Evolutionary conservation across 2,113 vertebrate genomes (phyloP).

Genomic region (Neotoma lepida): DNA sequence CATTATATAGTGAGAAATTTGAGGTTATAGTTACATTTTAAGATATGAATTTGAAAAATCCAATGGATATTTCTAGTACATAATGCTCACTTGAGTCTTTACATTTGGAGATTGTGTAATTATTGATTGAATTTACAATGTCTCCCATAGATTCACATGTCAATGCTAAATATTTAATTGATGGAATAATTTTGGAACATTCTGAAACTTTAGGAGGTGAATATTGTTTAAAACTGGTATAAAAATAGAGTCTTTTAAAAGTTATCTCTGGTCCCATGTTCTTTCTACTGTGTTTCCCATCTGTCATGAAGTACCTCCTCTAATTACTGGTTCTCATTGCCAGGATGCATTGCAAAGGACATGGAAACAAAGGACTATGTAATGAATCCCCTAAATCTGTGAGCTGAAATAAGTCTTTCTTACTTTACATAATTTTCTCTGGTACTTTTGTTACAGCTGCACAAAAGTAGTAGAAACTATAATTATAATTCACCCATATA

Average conservation of each 20-base stretch:
- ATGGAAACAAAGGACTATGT: too few species aligned
- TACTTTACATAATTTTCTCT: too few species aligned
- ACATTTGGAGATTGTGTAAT: neutral
- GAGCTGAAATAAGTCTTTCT: too few species aligned
- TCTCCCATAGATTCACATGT: neutral
- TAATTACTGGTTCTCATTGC: too few species aligned
- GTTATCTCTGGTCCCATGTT: too few species aligned
- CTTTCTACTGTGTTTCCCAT: neutral
- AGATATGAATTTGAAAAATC: neutral
- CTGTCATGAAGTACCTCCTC: neutral
- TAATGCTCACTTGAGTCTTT: neutral
- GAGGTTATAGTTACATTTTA: neutral
- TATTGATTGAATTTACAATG: neutral
- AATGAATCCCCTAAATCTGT: too few species aligned
- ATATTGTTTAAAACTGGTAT: too few species aligned
- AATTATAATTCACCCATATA: neutral
- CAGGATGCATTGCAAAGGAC: neutral
- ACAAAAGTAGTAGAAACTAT: neutral
- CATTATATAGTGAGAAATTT: neutral
- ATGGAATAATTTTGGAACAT: neutral
- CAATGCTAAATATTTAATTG: neutral
- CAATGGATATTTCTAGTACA: neutral
- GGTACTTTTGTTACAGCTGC: too few species aligned
- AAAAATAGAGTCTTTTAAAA: accelerated
- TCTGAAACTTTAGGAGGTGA: neutral